Percentiles rank a stretch among this genome's conserved stretches.
Evolutionary conservation across 2,113 vertebrate genomes (phyloP).

Genomic region (Cebus imitator): DNA sequence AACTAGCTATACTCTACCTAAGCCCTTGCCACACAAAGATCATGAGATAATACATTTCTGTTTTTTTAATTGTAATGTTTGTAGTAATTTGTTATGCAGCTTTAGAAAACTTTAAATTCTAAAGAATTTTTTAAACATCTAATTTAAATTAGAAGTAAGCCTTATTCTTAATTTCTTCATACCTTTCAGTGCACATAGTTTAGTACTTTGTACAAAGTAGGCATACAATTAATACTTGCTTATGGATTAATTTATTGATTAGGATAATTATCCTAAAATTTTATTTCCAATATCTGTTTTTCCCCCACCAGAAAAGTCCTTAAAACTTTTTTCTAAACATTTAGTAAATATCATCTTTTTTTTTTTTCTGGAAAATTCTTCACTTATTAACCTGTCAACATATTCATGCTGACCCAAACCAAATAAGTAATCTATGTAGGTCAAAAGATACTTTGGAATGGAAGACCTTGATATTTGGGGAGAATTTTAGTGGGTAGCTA

Average conservation of each 20-base stretch:
- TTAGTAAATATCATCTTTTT: neutral
- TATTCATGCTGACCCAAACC: neutral
- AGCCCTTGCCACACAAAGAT: neutral
- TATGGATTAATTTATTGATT: neutral
- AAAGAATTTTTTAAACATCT: too few relatives aligned
- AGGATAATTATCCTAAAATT: neutral
- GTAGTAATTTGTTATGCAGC: neutral
- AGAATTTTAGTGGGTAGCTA: neutral
- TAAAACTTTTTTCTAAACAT: neutral
- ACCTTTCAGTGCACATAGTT: neutral
- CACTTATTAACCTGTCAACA: neutral
- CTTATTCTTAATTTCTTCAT: conserved; percentile 20
- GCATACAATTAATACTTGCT: neutral
- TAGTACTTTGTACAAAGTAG: neutral
- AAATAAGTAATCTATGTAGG: neutral
- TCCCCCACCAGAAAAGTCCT: neutral
- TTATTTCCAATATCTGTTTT: neutral
- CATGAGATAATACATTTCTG: neutral
- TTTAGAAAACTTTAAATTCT: neutral
- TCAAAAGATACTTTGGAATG: neutral
- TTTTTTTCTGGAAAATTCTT: neutral
- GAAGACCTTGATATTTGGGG: neutral
- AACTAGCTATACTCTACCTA: neutral
- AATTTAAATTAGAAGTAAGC: conserved; percentile 24
- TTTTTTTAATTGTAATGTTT: neutral